phyloP scores from a whole-genome alignment of 2,888 invertebrate species.

The Macaria liturata region DNA sequence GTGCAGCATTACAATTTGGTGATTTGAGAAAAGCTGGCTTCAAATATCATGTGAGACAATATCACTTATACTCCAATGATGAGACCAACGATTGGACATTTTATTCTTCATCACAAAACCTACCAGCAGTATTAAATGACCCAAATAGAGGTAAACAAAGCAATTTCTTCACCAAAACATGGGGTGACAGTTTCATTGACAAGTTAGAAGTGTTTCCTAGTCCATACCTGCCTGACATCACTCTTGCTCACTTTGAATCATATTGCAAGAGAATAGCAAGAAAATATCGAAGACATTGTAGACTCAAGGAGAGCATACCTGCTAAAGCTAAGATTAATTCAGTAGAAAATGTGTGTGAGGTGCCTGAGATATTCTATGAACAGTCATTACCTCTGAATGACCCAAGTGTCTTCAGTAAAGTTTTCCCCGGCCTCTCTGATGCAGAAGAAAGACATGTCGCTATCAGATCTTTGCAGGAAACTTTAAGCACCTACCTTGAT shows the following conservation, averaged over 20 bases:
- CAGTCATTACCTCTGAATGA: conserved; percentile 91
- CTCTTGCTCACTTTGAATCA: conserved; percentile 91
- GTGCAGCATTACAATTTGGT: conserved; percentile 93
- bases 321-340: conserved; percentile 73
- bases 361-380: conserved; percentile 94
- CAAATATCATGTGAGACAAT: conserved; percentile 91
- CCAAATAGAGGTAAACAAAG: conserved; percentile 95
- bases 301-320: conserved; percentile 74
- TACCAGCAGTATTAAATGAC: conserved; percentile 97
- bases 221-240: conserved; percentile 92
- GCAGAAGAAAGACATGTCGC: conserved; percentile 84
- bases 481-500: conserved; percentile 96
- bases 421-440: conserved; percentile 88
- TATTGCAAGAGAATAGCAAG: conserved; percentile 92
- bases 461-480: conserved; percentile 91
- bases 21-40: conserved; percentile 95
- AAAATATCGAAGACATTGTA: conserved; percentile 85
- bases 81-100: conserved; percentile 89
- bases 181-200: conserved; percentile 98
- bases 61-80: conserved; percentile 76
- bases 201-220: conserved; percentile 90
- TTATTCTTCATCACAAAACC: conserved; percentile 95
- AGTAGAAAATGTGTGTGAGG: conserved; percentile 83
- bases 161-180: conserved; percentile 97
- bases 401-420: conserved; percentile 91